Percentiles rank a stretch among this genome's conserved stretches.
phyloP scores from a whole-genome alignment of 2,888 invertebrate species.

The Macrophya annulata region DNA sequence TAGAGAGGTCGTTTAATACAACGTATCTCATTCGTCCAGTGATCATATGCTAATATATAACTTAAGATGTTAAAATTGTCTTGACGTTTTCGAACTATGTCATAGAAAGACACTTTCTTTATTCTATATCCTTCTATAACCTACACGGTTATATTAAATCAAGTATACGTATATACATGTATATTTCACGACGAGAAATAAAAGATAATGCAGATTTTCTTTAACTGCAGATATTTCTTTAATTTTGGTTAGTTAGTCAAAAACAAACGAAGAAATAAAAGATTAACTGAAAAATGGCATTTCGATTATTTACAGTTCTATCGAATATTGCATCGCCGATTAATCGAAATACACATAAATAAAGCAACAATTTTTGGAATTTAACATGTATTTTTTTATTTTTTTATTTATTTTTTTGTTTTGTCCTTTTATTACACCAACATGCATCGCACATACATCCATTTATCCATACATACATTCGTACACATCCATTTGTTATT shows the following conservation, averaged over 20 bases:
- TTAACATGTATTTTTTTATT: neutral
- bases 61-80: neutral
- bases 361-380: neutral
- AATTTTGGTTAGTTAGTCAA: neutral
- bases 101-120: neutral
- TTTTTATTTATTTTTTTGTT: neutral
- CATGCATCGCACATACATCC: neutral
- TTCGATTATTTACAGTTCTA: neutral
- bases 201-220: neutral
- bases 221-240: neutral
- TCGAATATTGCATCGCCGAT: neutral
- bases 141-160: neutral
- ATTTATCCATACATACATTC: neutral
- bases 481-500: constrained; percentile 1
- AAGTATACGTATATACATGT: too few species aligned
- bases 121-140: neutral
- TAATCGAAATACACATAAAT: neutral
- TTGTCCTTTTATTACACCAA: neutral
- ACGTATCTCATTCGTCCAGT: too few species aligned
- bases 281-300: neutral
- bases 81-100: neutral
- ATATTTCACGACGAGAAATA: neutral
- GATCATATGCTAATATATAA: too few species aligned
- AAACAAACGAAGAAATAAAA: neutral
- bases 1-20: too few species aligned